A percentile compares a stretch with the other conserved stretches of the same genome.
These are phyloP conservation scores for Andrena bucephala DNA, from an alignment of 2,888 invertebrate genomes.

Conservation along the genomic window DNA sequence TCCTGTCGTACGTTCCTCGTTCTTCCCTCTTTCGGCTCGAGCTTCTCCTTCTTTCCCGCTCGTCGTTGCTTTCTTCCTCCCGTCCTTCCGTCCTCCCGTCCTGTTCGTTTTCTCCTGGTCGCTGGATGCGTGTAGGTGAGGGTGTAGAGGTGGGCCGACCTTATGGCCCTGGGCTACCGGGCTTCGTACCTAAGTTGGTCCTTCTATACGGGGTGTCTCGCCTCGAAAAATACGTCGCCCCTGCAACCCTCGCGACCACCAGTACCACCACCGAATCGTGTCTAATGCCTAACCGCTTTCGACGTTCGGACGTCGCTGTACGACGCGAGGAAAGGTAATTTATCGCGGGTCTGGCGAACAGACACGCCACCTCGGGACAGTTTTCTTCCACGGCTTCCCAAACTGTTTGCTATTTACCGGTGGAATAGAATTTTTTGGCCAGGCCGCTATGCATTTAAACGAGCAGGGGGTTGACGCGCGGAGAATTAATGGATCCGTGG, in stretches of 20 bases:
- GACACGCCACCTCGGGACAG: not conserved
- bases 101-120: slow-evolving; percentile 42
- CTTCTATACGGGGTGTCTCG: slow-evolving; percentile 76
- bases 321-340: not conserved
- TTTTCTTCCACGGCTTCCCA: not conserved
- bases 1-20: slow-evolving; percentile 12
- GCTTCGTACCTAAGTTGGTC: slow-evolving; percentile 80
- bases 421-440: slow-evolving; percentile 1
- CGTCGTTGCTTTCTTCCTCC: slow-evolving; percentile 11
- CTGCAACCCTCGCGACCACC: not conserved
- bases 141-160: slow-evolving; percentile 82
- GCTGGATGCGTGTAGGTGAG: slow-evolving; percentile 77
- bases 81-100: slow-evolving; percentile 20
- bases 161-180: slow-evolving; percentile 84
- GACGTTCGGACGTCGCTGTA: no score
- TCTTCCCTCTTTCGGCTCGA: slow-evolving; percentile 17
- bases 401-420: not conserved
- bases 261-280: no score
- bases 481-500: slow-evolving; percentile 13
- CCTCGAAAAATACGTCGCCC: slow-evolving; percentile 45
- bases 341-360: not conserved
- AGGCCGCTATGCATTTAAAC: slow-evolving; percentile 5
- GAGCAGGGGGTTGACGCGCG: slow-evolving; percentile 8
- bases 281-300: no score
- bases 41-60: slow-evolving; percentile 14